These are phyloP conservation scores for Drosophila rufa DNA, from an alignment of 1,140 invertebrate genomes.

Conservation along the genomic window DNA sequence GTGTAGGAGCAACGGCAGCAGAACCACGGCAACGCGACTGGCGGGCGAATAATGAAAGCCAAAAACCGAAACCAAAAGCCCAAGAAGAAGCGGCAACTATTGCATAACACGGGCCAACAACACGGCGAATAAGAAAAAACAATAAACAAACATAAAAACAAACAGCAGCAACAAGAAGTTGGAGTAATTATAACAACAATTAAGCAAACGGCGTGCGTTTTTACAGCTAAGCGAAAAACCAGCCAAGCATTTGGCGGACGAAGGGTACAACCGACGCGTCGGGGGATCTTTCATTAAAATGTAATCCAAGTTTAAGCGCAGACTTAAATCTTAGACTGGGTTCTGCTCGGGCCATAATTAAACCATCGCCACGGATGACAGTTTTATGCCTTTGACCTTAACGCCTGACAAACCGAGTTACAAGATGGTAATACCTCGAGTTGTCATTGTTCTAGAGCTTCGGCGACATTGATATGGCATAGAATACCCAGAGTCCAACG, in stretches of 20 bases:
- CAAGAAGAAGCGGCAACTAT: slow-evolving; percentile 51
- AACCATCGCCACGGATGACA: slow-evolving; percentile 62
- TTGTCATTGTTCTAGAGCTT: slow-evolving; percentile 34
- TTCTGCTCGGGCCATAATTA: slow-evolving; percentile 54
- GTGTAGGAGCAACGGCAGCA: slow-evolving; percentile 45
- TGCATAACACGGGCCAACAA: slow-evolving; percentile 63
- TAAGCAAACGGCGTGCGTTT: slow-evolving; percentile 83
- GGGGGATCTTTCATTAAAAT: slow-evolving; percentile 62
- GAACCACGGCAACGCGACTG: slow-evolving; percentile 31
- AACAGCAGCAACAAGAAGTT: slow-evolving; percentile 51
- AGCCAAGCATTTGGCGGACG: slow-evolving; percentile 63
- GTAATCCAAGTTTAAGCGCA: slow-evolving; percentile 54
- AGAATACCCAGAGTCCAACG: slow-evolving; percentile 9
- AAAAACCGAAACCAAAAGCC: slow-evolving; percentile 76
- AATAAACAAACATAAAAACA: slow-evolving; percentile 50
- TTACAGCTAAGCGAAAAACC: slow-evolving; percentile 75
- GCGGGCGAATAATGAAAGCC: slow-evolving; percentile 75
- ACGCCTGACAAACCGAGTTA: slow-evolving; percentile 58
- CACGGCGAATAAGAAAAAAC: slow-evolving; percentile 35
- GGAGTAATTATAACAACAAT: slow-evolving; percentile 83
- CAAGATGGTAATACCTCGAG: slow-evolving; percentile 12
- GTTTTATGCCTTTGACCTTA: slow-evolving; percentile 82
- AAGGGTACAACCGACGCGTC: background rate
- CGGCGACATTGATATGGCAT: slow-evolving; percentile 34
- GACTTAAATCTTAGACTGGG: slow-evolving; percentile 18